Evolutionary conservation across 2,888 invertebrate genomes (phyloP), one percentile per base, ranked within the genome.

Genomic region (Torymus auratus): DNA sequence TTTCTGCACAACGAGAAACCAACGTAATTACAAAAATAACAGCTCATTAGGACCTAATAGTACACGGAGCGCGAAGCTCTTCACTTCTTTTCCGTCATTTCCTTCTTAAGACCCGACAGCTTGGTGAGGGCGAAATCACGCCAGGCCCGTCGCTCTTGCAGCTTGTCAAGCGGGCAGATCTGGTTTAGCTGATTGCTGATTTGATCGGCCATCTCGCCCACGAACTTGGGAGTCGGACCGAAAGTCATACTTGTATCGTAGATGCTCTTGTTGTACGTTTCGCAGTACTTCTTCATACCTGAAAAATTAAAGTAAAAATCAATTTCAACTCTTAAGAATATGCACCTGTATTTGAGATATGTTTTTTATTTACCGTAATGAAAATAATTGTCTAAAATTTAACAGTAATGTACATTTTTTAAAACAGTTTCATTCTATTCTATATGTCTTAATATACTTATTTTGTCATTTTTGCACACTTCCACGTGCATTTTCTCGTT

Each of bases 91-190:
- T 65, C n/a, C 3, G 64, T 93, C 91, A 95, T 92, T 87, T 96
- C 94, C 84, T 94, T 94, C 90, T 97, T 97, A 76, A 98, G 92
- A 78, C 95, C 91, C 28, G 97, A 94, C 13, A 98, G 92, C 80
- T 95, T 94, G 0, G 96, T 96, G 20, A 98, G 92, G 83, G 96
- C 96, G 53, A 94, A 93, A 88, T 98, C 97, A 20, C 98, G 93
- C 96, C 97, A 97, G 0, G 93, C 93, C 41, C 97, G 93, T 82
- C 96, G 92, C 80, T 95, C 94, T 74, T 92, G 93, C 73, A 98
- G 91, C 85, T 95, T 93, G 28, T 96, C 94, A 52, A 96, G 83
- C 0, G 97, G 96, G 41, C 96, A 94, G 91, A 94, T 94, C 11
- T 92, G 92, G 86, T 95, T 94, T 68, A 97, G 90, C 87, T 97